phyloP scores from a whole-genome alignment of 1,140 invertebrate species.

The Rhysida immarginata region DNA sequence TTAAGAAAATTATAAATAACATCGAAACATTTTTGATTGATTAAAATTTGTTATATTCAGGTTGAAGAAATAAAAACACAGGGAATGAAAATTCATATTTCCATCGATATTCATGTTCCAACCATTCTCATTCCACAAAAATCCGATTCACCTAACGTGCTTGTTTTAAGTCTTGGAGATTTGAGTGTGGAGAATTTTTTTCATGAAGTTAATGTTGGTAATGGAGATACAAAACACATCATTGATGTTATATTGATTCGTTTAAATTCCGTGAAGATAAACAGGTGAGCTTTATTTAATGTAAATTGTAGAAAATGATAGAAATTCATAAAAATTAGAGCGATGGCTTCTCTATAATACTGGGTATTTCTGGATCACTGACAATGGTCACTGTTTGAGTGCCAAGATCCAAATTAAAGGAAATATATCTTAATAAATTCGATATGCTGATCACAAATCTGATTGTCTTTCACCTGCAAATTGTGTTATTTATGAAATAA shows the following conservation, averaged over 20 bases:
- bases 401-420: too few species aligned
- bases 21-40: too few species aligned
- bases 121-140: slow-evolving; percentile 61
- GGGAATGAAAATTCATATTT: slow-evolving; percentile 47
- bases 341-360: too few species aligned
- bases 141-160: slow-evolving; percentile 57
- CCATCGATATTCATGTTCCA: slow-evolving; percentile 55
- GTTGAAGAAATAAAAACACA: slow-evolving; percentile 39
- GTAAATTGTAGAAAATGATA: too few species aligned
- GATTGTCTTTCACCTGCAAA: too few species aligned
- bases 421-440: too few species aligned
- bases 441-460: too few species aligned
- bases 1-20: too few species aligned
- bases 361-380: too few species aligned
- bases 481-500: too few species aligned
- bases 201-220: slow-evolving; percentile 36
- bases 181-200: slow-evolving; percentile 64
- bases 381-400: too few species aligned
- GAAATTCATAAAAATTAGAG: too few species aligned
- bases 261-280: slow-evolving; percentile 48
- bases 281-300: slow-evolving; percentile 28
- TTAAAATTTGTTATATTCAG: slow-evolving; percentile 18
- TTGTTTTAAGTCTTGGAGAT: slow-evolving; percentile 60
- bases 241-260: slow-evolving; percentile 54
- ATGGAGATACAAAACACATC: slow-evolving; percentile 25